Evolutionary conservation across 2,797 vertebrate genomes (phyloP).

Genomic region (Myioborus miniatus): DNA sequence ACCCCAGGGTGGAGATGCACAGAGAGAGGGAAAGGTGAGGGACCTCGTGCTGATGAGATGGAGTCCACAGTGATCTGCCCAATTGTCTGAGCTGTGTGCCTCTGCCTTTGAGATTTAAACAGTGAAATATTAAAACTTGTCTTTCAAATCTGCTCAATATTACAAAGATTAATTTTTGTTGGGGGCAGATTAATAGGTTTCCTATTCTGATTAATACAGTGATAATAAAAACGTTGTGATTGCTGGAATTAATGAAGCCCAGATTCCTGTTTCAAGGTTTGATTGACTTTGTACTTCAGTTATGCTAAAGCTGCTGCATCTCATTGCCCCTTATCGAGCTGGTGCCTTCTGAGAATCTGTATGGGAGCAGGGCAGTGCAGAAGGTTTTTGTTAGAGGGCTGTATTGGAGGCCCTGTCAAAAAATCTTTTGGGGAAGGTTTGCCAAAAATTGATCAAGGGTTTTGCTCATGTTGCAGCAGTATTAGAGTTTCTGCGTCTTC

Average conservation of each 20-base stretch:
- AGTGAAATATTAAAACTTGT: conserved; percentile 46
- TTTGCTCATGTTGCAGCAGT: background rate
- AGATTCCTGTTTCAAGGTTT: conserved; percentile 46
- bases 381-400: background rate
- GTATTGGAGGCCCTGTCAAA: background rate
- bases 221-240: conserved; percentile 64
- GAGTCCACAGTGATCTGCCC: background rate
- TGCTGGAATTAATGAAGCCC: conserved; percentile 67
- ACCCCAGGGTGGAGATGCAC: accelerated
- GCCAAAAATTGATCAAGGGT: background rate
- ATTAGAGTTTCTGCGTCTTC: background rate
- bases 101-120: conserved; percentile 7
- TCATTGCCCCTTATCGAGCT: background rate
- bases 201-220: conserved; percentile 68
- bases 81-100: background rate
- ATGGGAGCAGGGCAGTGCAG: background rate
- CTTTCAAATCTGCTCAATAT: conserved; percentile 55
- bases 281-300: conserved; percentile 52
- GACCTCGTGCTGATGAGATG: background rate
- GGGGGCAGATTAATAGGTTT: conserved; percentile 67
- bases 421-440: background rate
- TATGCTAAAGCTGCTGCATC: conserved; percentile 6
- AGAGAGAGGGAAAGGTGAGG: background rate
- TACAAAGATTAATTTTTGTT: conserved; percentile 64
- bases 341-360: background rate